These are phyloP conservation scores for Odontamblyopus rebecca DNA, from an alignment of 2,797 vertebrate species.

Conservation along the genomic window DNA sequence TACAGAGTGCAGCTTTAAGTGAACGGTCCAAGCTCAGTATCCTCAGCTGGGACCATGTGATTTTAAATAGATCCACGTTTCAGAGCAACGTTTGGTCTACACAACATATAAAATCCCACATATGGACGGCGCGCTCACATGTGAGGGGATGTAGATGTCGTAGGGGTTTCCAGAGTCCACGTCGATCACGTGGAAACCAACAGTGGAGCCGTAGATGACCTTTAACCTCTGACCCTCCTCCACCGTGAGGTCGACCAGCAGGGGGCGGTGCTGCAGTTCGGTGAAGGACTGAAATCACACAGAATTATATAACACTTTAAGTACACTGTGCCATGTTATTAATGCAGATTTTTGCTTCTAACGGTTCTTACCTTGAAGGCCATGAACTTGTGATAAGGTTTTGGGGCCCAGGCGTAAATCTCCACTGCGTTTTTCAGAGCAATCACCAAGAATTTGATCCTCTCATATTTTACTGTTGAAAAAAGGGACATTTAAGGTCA, in stretches of 20 bases:
- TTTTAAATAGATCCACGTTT: too few species aligned
- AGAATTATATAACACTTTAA: neutral
- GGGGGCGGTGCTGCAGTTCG: constrained; percentile 94
- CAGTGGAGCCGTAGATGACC: constrained; percentile 97
- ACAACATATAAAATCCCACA: neutral
- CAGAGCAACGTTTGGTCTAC: neutral
- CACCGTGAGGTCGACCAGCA: constrained; percentile 95
- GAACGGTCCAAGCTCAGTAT: too few species aligned
- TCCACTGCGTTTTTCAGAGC: constrained; percentile 97
- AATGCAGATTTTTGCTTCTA: neutral
- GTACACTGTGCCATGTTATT: neutral
- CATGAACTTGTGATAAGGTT: constrained; percentile 99
- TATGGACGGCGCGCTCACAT: constrained; percentile 56
- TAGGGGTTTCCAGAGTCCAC: constrained; percentile 98
- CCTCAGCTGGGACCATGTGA: too few species aligned
- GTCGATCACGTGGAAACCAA: constrained; percentile 97
- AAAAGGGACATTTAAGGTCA: neutral
- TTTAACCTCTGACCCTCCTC: constrained; percentile 98
- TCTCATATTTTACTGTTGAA: constrained; percentile 93
- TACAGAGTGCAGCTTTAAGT: too few species aligned
- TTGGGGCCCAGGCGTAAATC: constrained; percentile 98
- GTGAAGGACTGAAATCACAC: constrained; percentile 87
- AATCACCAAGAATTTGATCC: constrained; percentile 98
- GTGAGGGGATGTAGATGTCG: constrained; percentile 98
- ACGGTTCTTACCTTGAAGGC: constrained; percentile 90